These are phyloP conservation scores for Dolichoris vasculosae DNA, from an alignment of 1,140 invertebrate genomes.

Conservation along the genomic window DNA sequence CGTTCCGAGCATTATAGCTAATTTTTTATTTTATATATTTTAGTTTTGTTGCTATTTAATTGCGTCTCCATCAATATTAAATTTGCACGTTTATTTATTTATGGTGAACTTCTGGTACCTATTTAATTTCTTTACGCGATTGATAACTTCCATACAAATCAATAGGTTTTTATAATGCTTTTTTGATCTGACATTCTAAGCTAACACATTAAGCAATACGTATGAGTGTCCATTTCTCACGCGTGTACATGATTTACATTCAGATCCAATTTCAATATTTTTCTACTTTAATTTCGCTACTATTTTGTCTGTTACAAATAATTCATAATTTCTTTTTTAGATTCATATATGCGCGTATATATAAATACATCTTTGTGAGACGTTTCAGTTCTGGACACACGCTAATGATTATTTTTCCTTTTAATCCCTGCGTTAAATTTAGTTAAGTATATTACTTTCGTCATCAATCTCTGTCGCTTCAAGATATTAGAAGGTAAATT, in stretches of 20 bases:
- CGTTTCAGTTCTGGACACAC: not conserved
- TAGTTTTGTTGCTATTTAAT: conserved; percentile 17
- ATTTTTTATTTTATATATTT: conserved; percentile 18
- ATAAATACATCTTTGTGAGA: not conserved
- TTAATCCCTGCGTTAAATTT: not conserved
- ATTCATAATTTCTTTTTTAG: conserved; percentile 57
- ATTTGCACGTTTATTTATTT: conserved; percentile 68
- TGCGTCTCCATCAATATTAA: conserved; percentile 51
- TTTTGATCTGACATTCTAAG: conserved; percentile 67
- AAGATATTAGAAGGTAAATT: not conserved
- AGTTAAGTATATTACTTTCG: not conserved
- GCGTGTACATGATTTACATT: conserved; percentile 38
- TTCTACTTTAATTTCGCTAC: conserved; percentile 61
- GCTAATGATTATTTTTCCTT: not conserved
- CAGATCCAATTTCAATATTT: conserved; percentile 66
- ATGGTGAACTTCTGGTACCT: conserved; percentile 67
- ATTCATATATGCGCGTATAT: not conserved
- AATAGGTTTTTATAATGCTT: conserved; percentile 71
- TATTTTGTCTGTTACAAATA: conserved; percentile 60
- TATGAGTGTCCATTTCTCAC: conserved; percentile 34
- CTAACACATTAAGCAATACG: conserved; percentile 67
- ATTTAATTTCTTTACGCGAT: conserved; percentile 58
- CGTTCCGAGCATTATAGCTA: not conserved
- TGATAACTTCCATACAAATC: conserved; percentile 51
- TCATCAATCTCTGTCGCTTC: not conserved